phyloP scores from a whole-genome alignment of 1,140 invertebrate species.

The Cylas formicarius region DNA sequence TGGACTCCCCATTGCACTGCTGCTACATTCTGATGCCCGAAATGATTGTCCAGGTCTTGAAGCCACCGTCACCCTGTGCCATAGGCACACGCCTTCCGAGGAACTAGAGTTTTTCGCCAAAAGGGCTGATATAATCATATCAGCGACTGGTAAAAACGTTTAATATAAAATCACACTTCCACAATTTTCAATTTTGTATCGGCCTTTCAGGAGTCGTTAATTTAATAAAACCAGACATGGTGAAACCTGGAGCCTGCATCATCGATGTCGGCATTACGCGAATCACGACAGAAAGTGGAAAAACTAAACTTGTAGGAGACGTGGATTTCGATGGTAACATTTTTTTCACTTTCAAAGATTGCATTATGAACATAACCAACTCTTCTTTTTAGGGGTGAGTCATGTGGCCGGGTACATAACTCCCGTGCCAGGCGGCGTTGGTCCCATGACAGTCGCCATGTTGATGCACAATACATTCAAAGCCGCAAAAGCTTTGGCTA shows the following conservation, averaged over 20 bases:
- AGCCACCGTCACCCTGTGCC: constrained; percentile 82
- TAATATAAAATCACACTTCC: constrained; percentile 3
- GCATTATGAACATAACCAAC: constrained; percentile 1
- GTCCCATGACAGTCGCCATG: constrained; percentile 86
- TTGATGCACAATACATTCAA: constrained; percentile 77
- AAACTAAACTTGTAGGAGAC: constrained; percentile 75
- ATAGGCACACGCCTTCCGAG: constrained; percentile 73
- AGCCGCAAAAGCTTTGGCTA: constrained; percentile 46
- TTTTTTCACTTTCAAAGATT: constrained; percentile 5
- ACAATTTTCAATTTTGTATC: constrained; percentile 14
- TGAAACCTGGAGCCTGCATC: constrained; percentile 79
- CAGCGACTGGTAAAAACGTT: constrained; percentile 57
- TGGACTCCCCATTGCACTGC: constrained; percentile 75
- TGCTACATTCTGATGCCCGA: constrained; percentile 63
- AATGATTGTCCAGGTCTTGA: constrained; percentile 53
- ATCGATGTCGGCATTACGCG: constrained; percentile 85
- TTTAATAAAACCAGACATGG: constrained; percentile 75
- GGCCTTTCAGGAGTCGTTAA: constrained; percentile 63
- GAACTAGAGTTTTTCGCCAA: constrained; percentile 61
- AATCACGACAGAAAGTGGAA: constrained; percentile 56
- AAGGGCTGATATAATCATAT: constrained; percentile 76
- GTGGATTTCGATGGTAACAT: constrained; percentile 70
- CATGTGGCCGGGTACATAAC: constrained; percentile 73
- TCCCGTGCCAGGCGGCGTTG: constrained; percentile 82
- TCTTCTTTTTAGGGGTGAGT: constrained; percentile 54